Conservation (phyloP, 1,140 invertebrate genomes). For the Bombus breviceps region DNA sequence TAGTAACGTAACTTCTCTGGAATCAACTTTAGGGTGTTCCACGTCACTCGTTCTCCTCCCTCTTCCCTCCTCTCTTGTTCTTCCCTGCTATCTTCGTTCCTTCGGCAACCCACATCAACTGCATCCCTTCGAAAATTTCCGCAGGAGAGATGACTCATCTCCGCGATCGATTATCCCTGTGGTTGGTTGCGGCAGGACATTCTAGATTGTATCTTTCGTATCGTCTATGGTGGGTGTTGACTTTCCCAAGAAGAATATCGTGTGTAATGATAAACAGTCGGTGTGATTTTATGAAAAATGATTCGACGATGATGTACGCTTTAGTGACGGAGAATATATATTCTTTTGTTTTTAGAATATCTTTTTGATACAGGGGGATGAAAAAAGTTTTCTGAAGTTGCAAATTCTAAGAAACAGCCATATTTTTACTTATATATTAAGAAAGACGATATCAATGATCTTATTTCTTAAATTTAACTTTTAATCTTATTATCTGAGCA, state of each 20-base stretch:
- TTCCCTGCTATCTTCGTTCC: background rate
- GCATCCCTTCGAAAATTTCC: constrained; percentile 58
- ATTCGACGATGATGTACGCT: background rate
- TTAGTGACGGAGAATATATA: too few relatives aligned
- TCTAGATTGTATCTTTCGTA: constrained; percentile 34
- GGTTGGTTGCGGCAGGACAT: constrained; percentile 38
- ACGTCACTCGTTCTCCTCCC: constrained; percentile 24
- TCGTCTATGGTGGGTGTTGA: constrained; percentile 13
- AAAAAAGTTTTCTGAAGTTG: background rate
- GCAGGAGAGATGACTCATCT: constrained; percentile 68
- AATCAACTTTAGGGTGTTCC: constrained; percentile 46
- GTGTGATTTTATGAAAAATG: background rate
- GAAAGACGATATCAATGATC: background rate
- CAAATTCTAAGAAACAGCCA: background rate
- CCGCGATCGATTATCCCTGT: constrained; percentile 64
- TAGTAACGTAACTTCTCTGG: background rate
- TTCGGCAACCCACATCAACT: constrained; percentile 15
- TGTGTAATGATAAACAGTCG: background rate
- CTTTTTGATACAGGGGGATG: background rate
- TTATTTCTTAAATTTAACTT: background rate
- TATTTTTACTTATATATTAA: background rate
- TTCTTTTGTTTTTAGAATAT: background rate
- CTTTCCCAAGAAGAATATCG: background rate
- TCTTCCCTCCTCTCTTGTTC: background rate
- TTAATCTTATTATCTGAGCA: too few relatives aligned